Evolutionary conservation across 2,113 vertebrate genomes (phyloP).

Genomic region (Pionites leucogaster): DNA sequence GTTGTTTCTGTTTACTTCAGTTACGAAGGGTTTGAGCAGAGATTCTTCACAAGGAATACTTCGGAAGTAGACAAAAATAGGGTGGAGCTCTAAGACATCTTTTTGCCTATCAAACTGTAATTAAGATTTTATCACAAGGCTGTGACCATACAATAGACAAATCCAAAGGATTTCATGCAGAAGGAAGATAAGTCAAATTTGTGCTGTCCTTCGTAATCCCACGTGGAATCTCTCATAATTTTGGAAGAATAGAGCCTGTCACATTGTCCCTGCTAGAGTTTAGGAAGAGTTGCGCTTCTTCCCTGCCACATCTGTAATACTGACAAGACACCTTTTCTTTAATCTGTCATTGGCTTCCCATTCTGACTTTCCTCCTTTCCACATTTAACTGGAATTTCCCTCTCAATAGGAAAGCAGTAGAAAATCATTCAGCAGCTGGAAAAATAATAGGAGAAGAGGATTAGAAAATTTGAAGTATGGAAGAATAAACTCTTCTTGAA

Average conservation of each 20-base stretch:
- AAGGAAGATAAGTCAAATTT: neutral
- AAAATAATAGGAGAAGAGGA: neutral
- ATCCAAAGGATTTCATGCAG: neutral
- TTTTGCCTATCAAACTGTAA: neutral
- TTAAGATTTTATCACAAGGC: neutral
- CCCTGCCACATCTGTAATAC: neutral
- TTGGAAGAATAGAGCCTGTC: neutral
- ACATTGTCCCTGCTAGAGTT: neutral
- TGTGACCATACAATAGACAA: neutral
- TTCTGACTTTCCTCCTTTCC: neutral
- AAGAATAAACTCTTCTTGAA: neutral
- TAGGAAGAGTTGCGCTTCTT: neutral
- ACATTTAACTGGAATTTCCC: neutral
- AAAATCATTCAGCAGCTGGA: conserved; percentile 16
- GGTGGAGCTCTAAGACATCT: neutral
- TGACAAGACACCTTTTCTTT: neutral
- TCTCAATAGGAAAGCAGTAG: neutral
- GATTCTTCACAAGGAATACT: neutral
- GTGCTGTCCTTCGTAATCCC: neutral
- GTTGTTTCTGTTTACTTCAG: neutral
- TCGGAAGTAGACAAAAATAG: neutral
- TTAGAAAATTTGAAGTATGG: neutral
- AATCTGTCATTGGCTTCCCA: neutral
- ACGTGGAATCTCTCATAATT: neutral
- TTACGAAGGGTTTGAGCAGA: neutral